Percentiles rank a stretch among this genome's conserved stretches.
These are phyloP conservation scores for Cynodonichthys magdalenae DNA, from an alignment of 2,797 vertebrate genomes.

Conservation along the genomic window DNA sequence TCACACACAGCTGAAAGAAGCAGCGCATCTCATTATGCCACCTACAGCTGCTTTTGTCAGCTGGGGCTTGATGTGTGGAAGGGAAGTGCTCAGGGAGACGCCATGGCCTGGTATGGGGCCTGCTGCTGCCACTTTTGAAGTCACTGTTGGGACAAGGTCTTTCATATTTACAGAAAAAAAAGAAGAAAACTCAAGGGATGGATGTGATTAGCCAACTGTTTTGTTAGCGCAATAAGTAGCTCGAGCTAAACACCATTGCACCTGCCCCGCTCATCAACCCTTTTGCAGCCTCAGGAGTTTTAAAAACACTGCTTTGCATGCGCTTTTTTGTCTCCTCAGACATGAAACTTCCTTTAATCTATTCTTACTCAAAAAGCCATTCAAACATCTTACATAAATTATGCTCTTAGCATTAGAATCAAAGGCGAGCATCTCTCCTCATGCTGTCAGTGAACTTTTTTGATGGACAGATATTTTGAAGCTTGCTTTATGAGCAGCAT, in stretches of 20 bases:
- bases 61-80: slow-evolving; percentile 73
- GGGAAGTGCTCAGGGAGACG: slow-evolving; percentile 65
- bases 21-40: slow-evolving; percentile 78
- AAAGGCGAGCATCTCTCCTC: slow-evolving; percentile 74
- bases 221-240: slow-evolving; percentile 70
- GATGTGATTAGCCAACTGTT: slow-evolving; percentile 75
- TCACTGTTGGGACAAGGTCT: slow-evolving; percentile 76
- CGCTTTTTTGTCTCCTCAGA: slow-evolving; percentile 72
- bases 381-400: slow-evolving; percentile 87
- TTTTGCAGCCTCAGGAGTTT: slow-evolving; percentile 66
- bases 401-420: slow-evolving; percentile 87
- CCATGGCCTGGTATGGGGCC: slow-evolving; percentile 71
- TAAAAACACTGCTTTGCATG: slow-evolving; percentile 73
- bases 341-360: slow-evolving; percentile 82
- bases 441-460: slow-evolving; percentile 70
- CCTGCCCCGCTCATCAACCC: slow-evolving; percentile 69
- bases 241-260: slow-evolving; percentile 67
- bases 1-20: slow-evolving; percentile 73
- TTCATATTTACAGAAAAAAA: slow-evolving; percentile 78
- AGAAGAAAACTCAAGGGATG: slow-evolving; percentile 65
- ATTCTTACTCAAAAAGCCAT: slow-evolving; percentile 81
- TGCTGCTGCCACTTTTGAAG: slow-evolving; percentile 75
- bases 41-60: slow-evolving; percentile 80
- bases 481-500: slow-evolving; percentile 61
- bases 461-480: slow-evolving; percentile 76